Evolutionary conservation across 2,888 invertebrate species (phyloP), one percentile per base, ranked within the genome.

Genomic region (Tetranychus truncatus): DNA sequence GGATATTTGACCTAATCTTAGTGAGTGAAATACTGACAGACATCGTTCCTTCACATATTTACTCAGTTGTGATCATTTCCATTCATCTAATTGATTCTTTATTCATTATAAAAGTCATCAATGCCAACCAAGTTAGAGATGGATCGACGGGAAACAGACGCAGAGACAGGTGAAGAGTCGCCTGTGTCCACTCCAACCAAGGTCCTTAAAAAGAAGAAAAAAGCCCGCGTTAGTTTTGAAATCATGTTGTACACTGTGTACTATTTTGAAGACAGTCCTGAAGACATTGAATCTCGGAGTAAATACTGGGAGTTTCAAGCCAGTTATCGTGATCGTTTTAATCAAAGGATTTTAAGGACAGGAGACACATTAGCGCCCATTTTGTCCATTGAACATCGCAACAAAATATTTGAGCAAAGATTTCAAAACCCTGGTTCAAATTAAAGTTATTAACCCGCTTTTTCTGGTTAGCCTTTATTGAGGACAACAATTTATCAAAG

Each of bases 281-380:
- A 46, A 34, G 21, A 46, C 20, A 72, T n/a, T 34, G 45, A 72
- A 44, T 72, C 9, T 8, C 24, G 72, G 4, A n/a, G 44, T 24
- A 72, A 72, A n/a, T 72, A 72, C 34, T 72, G 45, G 72, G 69
- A 69, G n/a, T 69, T 24, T 8, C 1, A 69, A 11, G 69, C 69
- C 11, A 24, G 69, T 24, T 18, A 20, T 69, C 72, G 72, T 7
- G 72, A 72, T 72, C 45, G 72, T n/a, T 44, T 46, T 72, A 1
- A 18, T 15, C 21, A 72, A 3, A 20, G 46, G 34, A 45, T 72
- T 44, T 15, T 8, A 44, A n/a, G 72, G 20, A 24, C 24, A 3
- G 69, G 20, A 21, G 21, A 21, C 11, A 18, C 18, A 24, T 24
- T 69, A 69, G 21, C 69, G 11, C 69, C 20, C 6, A 24, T 69